Evolutionary conservation across 1,140 invertebrate genomes (phyloP), one percentile per base, ranked within the genome.

Genomic region (Temnothorax curvispinosus): DNA sequence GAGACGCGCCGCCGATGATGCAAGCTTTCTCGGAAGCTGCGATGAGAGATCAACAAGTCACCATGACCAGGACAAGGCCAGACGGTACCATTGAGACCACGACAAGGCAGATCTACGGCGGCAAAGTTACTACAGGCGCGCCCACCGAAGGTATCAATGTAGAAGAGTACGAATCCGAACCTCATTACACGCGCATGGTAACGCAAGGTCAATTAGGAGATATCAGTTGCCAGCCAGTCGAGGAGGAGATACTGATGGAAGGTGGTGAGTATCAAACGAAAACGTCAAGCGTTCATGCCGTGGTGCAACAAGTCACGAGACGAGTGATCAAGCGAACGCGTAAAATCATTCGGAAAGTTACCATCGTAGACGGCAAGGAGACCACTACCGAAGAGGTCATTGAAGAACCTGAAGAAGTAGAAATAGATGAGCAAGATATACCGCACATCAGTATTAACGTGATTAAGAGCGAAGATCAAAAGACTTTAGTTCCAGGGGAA

Each of bases 281-380:
- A 41, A 95, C 96, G 11, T 97, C 97, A 11, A 97, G 96, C 89
- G 96, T 98, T 0, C 96, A 96, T 41, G 97, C 97, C 21, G 97
- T 98, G 9, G 97, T 98, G 8, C 97, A 98, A 90, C 97, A 98
- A 95, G 97, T 98, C 6, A 98, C 97, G 0, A 96, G 97, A 89
- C 96, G 96, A 94, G 96, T 98, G 44, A 97, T 98, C 64, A 96
- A 97, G 88, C 98, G 96, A 93, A 97, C 96, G 67, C 96, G 97
- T 67, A 97, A 97, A 90, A 97, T 97, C 64, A 97, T 98, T 58
- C 96, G 97, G 72, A 96, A 97, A 90, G 96, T 98, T 5, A 97
- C 97, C 0, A 97, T 98, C 9, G 96, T 98, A 77, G 97, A 98
- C 93, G 98, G 98, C 0, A 97, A 98, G 95, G 97, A 98, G 94